Conservation (phyloP, 2,797 vertebrate species). For the Siniperca scherzeri region DNA sequence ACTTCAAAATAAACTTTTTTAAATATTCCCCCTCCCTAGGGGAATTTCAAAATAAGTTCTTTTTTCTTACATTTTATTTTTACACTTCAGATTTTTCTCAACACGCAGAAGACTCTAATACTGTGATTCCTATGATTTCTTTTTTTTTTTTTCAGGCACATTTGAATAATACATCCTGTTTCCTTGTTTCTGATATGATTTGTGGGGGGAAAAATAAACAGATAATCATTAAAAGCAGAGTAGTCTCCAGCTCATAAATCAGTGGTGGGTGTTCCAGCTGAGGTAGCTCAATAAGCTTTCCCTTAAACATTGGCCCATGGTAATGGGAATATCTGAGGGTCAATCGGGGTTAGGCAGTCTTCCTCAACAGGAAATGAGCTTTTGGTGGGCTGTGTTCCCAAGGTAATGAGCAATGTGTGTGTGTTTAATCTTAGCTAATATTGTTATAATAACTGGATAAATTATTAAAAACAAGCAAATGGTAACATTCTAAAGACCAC, state of each 20-base stretch:
- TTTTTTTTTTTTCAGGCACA: constrained; percentile 49
- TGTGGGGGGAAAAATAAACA: constrained; percentile 73
- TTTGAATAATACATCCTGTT: constrained; percentile 73
- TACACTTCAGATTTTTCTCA: constrained; percentile 45
- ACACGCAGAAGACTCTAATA: constrained; percentile 48
- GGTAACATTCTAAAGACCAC: constrained; percentile 82
- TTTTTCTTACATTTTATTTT: constrained; percentile 55
- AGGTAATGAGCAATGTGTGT: constrained; percentile 88
- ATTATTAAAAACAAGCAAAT: constrained; percentile 91
- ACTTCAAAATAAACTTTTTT: constrained; percentile 59
- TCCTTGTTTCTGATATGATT: constrained; percentile 80
- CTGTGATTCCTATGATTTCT: constrained; percentile 55
- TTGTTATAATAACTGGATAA: constrained; percentile 90
- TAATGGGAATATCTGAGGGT: constrained; percentile 89
- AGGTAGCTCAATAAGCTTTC: constrained; percentile 84
- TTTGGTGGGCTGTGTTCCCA: constrained; percentile 88
- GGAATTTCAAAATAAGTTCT: constrained; percentile 49
- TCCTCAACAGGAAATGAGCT: constrained; percentile 91
- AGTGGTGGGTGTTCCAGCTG: constrained; percentile 82
- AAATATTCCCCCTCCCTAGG: constrained; percentile 26
- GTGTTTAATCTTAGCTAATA: constrained; percentile 91
- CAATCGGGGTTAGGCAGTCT: constrained; percentile 87
- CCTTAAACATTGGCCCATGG: constrained; percentile 86
- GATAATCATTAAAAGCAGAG: constrained; percentile 82
- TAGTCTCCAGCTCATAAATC: constrained; percentile 76